These are phyloP conservation scores for Microcebus ravelobensis DNA, from an alignment of 2,113 vertebrate species.

Conservation along the genomic window DNA sequence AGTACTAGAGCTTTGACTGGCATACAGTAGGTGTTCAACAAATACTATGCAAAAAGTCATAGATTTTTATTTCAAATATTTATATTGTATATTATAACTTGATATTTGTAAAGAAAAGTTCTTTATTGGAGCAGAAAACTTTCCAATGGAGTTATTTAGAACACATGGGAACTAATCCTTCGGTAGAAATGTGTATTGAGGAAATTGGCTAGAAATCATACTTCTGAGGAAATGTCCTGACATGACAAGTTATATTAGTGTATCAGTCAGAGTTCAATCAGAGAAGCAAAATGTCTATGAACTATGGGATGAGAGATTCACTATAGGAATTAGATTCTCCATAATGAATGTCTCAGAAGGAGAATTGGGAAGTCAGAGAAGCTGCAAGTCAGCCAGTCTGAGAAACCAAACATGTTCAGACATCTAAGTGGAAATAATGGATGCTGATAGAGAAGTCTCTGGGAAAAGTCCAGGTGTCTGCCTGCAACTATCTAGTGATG, in stretches of 20 bases:
- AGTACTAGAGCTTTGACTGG: background rate
- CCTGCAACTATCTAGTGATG: background rate
- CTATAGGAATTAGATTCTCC: background rate
- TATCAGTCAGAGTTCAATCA: background rate
- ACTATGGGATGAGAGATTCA: background rate
- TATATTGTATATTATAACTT: background rate
- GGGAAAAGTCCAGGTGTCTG: background rate
- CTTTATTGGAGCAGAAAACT: background rate
- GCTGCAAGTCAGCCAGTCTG: background rate
- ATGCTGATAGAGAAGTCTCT: background rate
- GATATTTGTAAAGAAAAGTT: background rate
- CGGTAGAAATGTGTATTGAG: background rate
- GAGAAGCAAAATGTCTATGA: background rate
- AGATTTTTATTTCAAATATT: background rate
- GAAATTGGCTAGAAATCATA: background rate
- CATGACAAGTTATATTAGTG: background rate
- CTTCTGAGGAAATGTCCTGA: background rate
- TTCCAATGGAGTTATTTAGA: background rate
- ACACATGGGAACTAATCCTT: background rate
- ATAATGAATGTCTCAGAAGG: background rate
- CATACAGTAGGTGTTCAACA: background rate
- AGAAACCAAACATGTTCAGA: background rate
- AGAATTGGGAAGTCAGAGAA: background rate
- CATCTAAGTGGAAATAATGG: background rate
- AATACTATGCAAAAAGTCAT: background rate